A percentile compares a stretch with the other conserved stretches of the same genome.
These are phyloP conservation scores for Vanessa atalanta DNA, from an alignment of 1,140 invertebrate genomes.

Conservation along the genomic window DNA sequence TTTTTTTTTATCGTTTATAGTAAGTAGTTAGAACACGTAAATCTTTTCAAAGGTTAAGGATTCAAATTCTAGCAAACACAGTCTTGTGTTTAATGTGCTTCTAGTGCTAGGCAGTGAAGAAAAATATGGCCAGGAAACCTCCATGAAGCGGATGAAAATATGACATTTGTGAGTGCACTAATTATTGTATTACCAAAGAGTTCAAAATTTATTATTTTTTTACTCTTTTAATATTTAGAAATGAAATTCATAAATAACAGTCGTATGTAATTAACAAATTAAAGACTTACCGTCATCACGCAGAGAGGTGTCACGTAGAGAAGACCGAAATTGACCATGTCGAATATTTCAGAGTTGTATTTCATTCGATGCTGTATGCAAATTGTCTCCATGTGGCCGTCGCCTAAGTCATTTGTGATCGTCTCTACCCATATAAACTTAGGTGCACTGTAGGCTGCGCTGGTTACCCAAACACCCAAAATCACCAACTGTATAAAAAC, in stretches of 20 bases:
- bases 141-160: no score
- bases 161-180: no score
- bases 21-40: not conserved
- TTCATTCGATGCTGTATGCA: constrained; percentile 87
- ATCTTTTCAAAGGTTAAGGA: not conserved
- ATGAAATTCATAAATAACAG: no score
- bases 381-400: constrained; percentile 85
- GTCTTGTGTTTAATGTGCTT: no score
- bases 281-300: constrained; percentile 85
- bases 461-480: constrained; percentile 87
- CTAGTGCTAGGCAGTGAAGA: no score
- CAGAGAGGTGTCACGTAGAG: constrained; percentile 87
- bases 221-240: no score
- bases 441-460: constrained; percentile 88
- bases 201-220: no score
- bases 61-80: not conserved
- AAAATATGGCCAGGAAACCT: no score
- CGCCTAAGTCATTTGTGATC: constrained; percentile 82
- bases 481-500: constrained; percentile 84
- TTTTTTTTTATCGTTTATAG: not conserved
- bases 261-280: not conserved
- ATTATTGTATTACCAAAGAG: no score
- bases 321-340: constrained; percentile 88
- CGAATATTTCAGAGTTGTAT: constrained; percentile 88
- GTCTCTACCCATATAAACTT: constrained; percentile 88